Evolutionary conservation across 2,113 vertebrate species (phyloP).

Genomic region (Boleophthalmus pectinirostris): DNA sequence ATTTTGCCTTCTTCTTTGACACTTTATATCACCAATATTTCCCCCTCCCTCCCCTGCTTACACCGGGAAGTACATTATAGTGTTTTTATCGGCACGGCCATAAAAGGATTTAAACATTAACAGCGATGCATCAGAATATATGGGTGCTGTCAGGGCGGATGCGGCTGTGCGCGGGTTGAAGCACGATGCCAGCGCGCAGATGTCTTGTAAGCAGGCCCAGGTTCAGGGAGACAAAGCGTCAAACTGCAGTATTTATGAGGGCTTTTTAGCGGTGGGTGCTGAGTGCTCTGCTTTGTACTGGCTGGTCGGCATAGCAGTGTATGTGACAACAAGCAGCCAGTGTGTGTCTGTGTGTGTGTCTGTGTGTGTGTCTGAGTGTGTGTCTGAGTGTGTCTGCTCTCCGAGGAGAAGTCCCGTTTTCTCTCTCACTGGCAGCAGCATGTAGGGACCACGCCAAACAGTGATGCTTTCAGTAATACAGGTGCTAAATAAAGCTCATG

Average conservation of each 20-base stretch:
- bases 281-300: slow-evolving; percentile 75
- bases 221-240: slow-evolving; percentile 72
- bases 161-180: slow-evolving; percentile 38
- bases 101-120: slow-evolving; percentile 77
- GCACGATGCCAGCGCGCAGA: slow-evolving; percentile 60
- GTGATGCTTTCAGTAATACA: slow-evolving; percentile 36
- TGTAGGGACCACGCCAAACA: slow-evolving; percentile 28
- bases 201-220: slow-evolving; percentile 62
- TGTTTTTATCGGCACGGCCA: slow-evolving; percentile 53
- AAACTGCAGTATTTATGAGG: slow-evolving; percentile 77
- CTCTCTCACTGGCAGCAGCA: slow-evolving; percentile 24
- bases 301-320: slow-evolving; percentile 54
- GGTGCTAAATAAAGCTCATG: slow-evolving; percentile 24
- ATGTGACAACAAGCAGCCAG: slow-evolving; percentile 62
- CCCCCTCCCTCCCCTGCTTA: slow-evolving; percentile 43
- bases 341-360: slow-evolving; percentile 15
- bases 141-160: slow-evolving; percentile 59
- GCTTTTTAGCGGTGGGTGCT: slow-evolving; percentile 61
- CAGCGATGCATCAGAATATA: slow-evolving; percentile 70
- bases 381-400: slow-evolving; percentile 33
- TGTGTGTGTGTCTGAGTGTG: slow-evolving; percentile 13
- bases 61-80: slow-evolving; percentile 61
- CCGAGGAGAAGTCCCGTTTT: slow-evolving; percentile 43
- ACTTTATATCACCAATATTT: slow-evolving; percentile 8
- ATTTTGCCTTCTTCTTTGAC: neutral